Evolutionary conservation across 2,113 vertebrate genomes (phyloP), one percentile per base, ranked within the genome.

Genomic region (Cromileptes altivelis): DNA sequence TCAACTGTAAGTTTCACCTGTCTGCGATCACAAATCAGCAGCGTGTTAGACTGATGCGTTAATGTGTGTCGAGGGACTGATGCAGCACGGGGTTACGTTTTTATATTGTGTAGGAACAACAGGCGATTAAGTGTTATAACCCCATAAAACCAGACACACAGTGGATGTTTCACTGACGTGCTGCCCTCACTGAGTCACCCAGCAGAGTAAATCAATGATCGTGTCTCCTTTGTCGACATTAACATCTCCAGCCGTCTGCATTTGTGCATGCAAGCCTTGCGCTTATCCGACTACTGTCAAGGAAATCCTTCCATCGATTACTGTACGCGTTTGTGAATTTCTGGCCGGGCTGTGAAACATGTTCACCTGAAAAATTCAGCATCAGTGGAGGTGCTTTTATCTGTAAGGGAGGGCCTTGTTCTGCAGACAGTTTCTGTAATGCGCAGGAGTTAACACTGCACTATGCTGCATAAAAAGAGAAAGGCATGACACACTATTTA

Each of bases 161-260:
- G 42, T 18, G 58, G 64, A 45, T 37, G 71, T 56, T 69, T 68
- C 25, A 30, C 53, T 47, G 37, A 21, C 4, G 55, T 1, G 13
- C 52, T 42, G 78, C 61, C 77, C 82, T 80, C 55, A 30, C 42
- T 1, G 61, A 71, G 37, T 60, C 45, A 2, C 19, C 52, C 55
- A 10, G 63, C 56, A 33, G 30, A 80, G 18, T 49, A 88, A 84
- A 92, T 90, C 85, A 91, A 85, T 85, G 57, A 60, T 10, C 0
- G 13, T 18, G 57, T 50, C 79, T 49, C 80, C 78, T 76, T 17
- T 64, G 76, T 52, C n/a, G 69, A 75, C 57, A 52, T 79, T 82
- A 75, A 61, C 60, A 60, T 77, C 69, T 61, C 74, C 82, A 61
- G 80, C 33, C 53, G 57, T 75, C 49, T n/a, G 79, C n/a, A 4